Conservation (phyloP, 2,113 vertebrate species). For the Muntiacus reevesi region DNA sequence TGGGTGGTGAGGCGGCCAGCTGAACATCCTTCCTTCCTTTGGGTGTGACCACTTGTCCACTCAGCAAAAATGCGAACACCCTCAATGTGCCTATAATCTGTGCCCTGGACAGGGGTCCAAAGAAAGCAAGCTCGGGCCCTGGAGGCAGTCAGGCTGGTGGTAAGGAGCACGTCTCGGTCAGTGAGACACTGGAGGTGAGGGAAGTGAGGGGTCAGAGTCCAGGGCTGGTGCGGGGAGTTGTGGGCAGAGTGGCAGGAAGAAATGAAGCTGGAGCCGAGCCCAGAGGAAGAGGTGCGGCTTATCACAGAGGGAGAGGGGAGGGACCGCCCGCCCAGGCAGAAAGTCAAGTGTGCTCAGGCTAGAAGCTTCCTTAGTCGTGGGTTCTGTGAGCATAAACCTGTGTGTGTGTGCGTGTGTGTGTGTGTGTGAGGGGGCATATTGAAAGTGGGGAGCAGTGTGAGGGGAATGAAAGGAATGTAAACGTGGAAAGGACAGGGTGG, state of each 20-base stretch:
- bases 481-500: background rate
- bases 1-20: background rate
- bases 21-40: background rate
- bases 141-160: background rate
- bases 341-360: background rate
- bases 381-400: background rate
- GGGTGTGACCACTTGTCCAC: too few relatives aligned
- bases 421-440: background rate
- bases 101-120: background rate
- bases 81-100: background rate
- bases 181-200: too few relatives aligned
- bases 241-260: background rate
- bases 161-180: background rate
- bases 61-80: background rate
- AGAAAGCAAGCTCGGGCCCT: background rate
- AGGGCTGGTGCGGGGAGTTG: background rate
- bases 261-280: accelerated
- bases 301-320: background rate
- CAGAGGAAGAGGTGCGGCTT: background rate
- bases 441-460: background rate
- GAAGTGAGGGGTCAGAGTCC: background rate
- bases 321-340: background rate
- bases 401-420: background rate
- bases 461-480: background rate
- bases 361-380: accelerated